Percentiles rank a stretch among this genome's conserved stretches.
phyloP scores from a whole-genome alignment of 2,113 vertebrate species.

The Tauraco erythrolophus region DNA sequence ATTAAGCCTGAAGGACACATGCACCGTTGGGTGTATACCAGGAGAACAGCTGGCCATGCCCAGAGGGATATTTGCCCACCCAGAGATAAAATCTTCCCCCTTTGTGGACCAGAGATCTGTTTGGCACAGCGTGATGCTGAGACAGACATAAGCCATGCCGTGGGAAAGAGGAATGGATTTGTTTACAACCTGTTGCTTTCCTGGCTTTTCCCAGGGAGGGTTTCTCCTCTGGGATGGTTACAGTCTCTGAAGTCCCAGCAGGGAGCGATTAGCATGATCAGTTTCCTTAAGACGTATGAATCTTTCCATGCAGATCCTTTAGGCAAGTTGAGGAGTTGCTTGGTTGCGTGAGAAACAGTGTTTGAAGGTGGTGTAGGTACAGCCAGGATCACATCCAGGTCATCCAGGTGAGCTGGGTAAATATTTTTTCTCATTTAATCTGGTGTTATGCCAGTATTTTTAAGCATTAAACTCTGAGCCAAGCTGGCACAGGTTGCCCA shows the following conservation, averaged over 20 bases:
- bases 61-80: neutral
- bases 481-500: no score
- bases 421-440: fast-evolving
- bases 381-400: neutral
- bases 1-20: neutral
- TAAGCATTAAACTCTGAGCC: neutral
- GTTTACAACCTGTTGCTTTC: neutral
- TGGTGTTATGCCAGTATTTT: neutral
- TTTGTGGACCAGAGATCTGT: neutral
- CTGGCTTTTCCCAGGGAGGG: neutral
- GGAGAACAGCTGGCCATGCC: neutral
- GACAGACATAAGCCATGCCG: neutral
- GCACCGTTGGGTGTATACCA: fast-evolving
- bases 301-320: neutral
- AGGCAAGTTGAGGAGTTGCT: neutral
- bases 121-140: neutral
- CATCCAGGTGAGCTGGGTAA: neutral
- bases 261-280: neutral
- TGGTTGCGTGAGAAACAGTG: fast-evolving
- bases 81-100: neutral
- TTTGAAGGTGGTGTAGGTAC: neutral
- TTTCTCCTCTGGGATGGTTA: neutral
- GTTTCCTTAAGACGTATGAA: neutral
- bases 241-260: neutral
- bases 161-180: neutral